These are phyloP conservation scores for Eupithecia inturbata DNA, from an alignment of 2,888 invertebrate species.

Conservation along the genomic window DNA sequence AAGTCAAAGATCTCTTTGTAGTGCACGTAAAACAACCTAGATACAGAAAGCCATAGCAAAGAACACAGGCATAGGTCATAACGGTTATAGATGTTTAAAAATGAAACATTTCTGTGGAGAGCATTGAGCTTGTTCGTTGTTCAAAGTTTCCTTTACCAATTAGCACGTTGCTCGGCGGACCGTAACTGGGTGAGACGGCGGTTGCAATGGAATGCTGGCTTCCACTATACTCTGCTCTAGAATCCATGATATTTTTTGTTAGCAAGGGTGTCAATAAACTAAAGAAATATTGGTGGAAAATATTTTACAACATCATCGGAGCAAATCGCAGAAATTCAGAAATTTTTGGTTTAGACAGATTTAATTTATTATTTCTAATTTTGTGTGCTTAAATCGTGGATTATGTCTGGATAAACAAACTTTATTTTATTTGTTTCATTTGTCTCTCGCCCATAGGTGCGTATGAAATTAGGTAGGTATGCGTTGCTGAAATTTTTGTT, in stretches of 20 bases:
- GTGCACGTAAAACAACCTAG: constrained; percentile 47
- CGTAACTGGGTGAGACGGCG: constrained; percentile 81
- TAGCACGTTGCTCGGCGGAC: constrained; percentile 79
- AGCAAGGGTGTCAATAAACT: not conserved
- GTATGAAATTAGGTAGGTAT: not conserved
- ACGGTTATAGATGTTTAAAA: constrained; percentile 81
- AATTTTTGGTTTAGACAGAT: not conserved
- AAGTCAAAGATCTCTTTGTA: constrained; percentile 25
- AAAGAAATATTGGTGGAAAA: not conserved
- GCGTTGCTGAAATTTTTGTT: not conserved
- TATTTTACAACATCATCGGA: not conserved
- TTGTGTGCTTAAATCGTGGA: not conserved
- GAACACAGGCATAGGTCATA: constrained; percentile 65
- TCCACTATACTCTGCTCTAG: constrained; percentile 42
- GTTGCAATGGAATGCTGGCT: constrained; percentile 64
- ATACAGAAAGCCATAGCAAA: constrained; percentile 39
- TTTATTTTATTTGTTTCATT: not conserved
- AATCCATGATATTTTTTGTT: not conserved
- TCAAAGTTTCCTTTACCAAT: constrained; percentile 84
- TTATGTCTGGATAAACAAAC: not conserved
- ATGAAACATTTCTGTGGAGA: constrained; percentile 83
- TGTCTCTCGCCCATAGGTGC: not conserved
- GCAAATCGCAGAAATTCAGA: not conserved
- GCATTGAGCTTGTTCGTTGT: constrained; percentile 83
- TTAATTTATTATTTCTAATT: not conserved